These are phyloP conservation scores for Tetraneura akinire DNA, from an alignment of 1,140 invertebrate species.

Conservation along the genomic window DNA sequence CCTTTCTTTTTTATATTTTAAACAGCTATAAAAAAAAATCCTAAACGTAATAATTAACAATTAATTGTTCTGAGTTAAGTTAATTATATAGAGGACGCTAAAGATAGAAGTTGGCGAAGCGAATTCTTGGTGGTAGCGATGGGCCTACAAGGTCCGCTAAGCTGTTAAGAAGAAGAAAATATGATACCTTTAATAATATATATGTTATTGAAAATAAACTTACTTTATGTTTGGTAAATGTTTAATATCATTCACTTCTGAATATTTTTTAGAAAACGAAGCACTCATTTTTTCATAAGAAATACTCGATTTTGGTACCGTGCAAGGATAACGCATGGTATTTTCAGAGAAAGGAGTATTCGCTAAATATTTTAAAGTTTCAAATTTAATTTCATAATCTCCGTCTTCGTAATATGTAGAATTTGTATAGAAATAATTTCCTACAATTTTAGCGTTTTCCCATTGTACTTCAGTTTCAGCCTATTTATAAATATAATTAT, in stretches of 20 bases:
- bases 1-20: too few species aligned
- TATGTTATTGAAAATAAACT: background rate
- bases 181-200: too few species aligned
- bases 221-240: background rate
- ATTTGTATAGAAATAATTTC: background rate
- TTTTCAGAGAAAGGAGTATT: background rate
- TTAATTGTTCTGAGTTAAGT: background rate
- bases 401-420: background rate
- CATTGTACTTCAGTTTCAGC: background rate
- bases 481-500: background rate
- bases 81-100: background rate
- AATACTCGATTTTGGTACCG: background rate
- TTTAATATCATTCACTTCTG: background rate
- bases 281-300: background rate
- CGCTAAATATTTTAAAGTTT: background rate
- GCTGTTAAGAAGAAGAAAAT: too few species aligned
- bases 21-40: too few species aligned
- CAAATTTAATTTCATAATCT: conserved; percentile 10
- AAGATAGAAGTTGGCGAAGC: too few species aligned
- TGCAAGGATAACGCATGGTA: background rate
- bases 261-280: background rate
- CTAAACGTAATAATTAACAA: too few species aligned
- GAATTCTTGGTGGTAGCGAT: too few species aligned
- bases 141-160: too few species aligned
- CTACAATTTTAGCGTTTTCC: background rate